Percentiles rank a stretch among this genome's conserved stretches.
Evolutionary conservation across 2,888 invertebrate species (phyloP).

Genomic region (Physocephala rufipes): DNA sequence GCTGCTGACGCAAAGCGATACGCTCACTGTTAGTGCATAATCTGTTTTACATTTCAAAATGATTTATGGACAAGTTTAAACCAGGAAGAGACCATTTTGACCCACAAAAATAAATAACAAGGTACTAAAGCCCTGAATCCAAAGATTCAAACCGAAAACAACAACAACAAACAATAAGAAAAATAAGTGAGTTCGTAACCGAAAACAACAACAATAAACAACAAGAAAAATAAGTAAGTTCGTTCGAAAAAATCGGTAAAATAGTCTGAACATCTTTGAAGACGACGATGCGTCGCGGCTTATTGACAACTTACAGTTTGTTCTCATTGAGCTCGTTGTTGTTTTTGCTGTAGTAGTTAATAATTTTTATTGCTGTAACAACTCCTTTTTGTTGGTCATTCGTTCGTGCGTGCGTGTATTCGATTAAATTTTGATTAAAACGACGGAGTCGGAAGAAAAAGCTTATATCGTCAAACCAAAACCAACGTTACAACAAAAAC

Average conservation of each 20-base stretch:
- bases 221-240: background rate
- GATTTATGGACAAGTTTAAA: slow-evolving; percentile 46
- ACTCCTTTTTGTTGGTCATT: slow-evolving; percentile 55
- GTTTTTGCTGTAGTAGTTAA: slow-evolving; percentile 39
- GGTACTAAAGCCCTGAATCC: too few species aligned
- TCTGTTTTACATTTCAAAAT: slow-evolving; percentile 43
- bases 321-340: slow-evolving; percentile 48
- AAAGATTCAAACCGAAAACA: too few species aligned
- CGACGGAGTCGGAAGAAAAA: slow-evolving; percentile 48
- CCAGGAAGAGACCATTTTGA: slow-evolving; percentile 44
- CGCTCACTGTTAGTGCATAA: slow-evolving; percentile 27
- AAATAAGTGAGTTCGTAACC: background rate
- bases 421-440: slow-evolving; percentile 62
- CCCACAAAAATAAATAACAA: slow-evolving; percentile 42
- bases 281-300: background rate
- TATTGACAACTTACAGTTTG: background rate
- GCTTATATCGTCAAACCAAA: too few species aligned
- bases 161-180: slow-evolving; percentile 1
- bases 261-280: background rate
- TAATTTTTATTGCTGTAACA: slow-evolving; percentile 25
- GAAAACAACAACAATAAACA: background rate
- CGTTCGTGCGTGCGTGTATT: slow-evolving; percentile 63
- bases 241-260: too few species aligned
- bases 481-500: background rate
- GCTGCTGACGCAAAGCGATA: background rate